Percentiles rank a stretch among this genome's conserved stretches.
Conservation (phyloP, 2,888 invertebrate species). For the Melinaea marsaeus region DNA sequence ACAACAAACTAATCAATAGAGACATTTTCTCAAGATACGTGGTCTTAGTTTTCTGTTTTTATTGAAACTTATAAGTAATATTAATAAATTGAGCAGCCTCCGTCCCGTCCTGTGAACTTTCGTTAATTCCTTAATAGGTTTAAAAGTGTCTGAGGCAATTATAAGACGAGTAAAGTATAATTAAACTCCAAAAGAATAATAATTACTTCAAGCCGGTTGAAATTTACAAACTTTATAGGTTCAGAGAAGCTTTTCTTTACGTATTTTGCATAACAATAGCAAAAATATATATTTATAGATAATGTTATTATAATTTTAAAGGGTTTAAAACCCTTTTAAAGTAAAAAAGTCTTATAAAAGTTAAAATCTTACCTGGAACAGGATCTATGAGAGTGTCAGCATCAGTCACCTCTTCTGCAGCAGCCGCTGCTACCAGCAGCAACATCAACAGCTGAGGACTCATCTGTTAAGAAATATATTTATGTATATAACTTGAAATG, state of each 20-base stretch:
- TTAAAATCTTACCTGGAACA: slow-evolving; percentile 44
- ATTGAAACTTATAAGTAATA: not conserved
- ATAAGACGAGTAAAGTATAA: not conserved
- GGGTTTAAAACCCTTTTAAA: not conserved
- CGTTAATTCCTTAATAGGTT: slow-evolving; percentile 7
- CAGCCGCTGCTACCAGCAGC: slow-evolving; percentile 41
- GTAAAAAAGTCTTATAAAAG: not conserved
- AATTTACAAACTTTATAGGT: too few species aligned
- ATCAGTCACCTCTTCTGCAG: slow-evolving; percentile 57
- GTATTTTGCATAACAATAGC: too few species aligned
- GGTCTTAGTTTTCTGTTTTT: too few species aligned
- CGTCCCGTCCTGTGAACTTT: not conserved
- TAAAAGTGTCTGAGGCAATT: slow-evolving; percentile 5
- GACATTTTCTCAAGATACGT: too few species aligned
- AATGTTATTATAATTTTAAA: not conserved
- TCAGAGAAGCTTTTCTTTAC: not conserved
- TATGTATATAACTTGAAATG: not conserved
- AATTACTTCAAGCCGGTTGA: not conserved
- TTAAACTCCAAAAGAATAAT: slow-evolving; percentile 2
- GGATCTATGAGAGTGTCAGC: slow-evolving; percentile 54
- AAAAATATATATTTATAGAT: too few species aligned
- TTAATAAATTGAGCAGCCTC: not conserved
- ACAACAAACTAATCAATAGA: not conserved
- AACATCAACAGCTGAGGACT: slow-evolving; percentile 44
- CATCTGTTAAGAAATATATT: slow-evolving; percentile 36